Percentiles rank a stretch among this genome's conserved stretches.
phyloP scores from a whole-genome alignment of 2,888 invertebrate species.

The Syrphus vitripennis region DNA sequence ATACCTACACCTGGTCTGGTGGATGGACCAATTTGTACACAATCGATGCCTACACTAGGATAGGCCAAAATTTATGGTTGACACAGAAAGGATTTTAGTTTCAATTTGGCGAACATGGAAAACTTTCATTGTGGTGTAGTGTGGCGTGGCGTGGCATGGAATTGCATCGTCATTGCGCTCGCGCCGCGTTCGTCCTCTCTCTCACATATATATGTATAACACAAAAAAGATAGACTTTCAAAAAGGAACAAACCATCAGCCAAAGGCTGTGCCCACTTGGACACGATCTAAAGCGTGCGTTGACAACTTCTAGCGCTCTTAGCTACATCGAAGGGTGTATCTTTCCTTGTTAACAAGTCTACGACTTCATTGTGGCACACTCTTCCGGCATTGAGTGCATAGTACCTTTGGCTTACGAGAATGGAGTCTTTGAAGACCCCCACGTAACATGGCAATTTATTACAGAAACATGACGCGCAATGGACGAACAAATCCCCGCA shows the following conservation, averaged over 20 bases:
- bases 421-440: slow-evolving; percentile 36
- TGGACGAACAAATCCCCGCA: slow-evolving; percentile 29
- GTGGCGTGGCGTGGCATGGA: background rate
- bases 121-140: slow-evolving; percentile 30
- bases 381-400: slow-evolving; percentile 59
- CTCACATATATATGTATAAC: background rate
- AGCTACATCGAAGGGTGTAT: slow-evolving; percentile 44
- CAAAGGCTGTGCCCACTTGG: slow-evolving; percentile 41
- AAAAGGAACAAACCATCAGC: slow-evolving; percentile 42
- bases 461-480: slow-evolving; percentile 52
- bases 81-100: slow-evolving; percentile 58
- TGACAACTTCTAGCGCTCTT: slow-evolving; percentile 44
- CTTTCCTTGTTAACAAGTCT: slow-evolving; percentile 61
- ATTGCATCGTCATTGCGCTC: background rate
- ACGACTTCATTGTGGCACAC: slow-evolving; percentile 33
- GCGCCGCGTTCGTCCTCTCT: background rate
- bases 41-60: slow-evolving; percentile 61
- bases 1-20: slow-evolving; percentile 28
- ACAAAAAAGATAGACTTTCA: slow-evolving; percentile 21
- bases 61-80: slow-evolving; percentile 51
- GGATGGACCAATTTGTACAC: slow-evolving; percentile 48
- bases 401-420: slow-evolving; percentile 1
- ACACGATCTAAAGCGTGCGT: slow-evolving; percentile 38
- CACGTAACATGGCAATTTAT: slow-evolving; percentile 64
- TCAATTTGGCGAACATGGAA: slow-evolving; percentile 55